Evolutionary conservation across 2,797 vertebrate genomes (phyloP).

Genomic region (Sebastes iracundus): DNA sequence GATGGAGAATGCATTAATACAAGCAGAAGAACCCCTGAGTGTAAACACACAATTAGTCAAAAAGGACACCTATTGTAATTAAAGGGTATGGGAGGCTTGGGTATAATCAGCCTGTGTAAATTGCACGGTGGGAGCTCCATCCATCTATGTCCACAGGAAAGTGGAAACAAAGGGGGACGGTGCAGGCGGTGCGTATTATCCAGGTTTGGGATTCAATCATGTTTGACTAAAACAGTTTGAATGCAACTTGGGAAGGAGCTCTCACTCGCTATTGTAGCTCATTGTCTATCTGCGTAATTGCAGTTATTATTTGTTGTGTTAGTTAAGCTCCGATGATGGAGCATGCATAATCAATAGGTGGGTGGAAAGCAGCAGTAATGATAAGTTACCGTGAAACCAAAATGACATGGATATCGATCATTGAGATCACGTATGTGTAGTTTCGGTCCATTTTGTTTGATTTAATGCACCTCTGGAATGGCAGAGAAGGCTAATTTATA

Average conservation of each 20-base stretch:
- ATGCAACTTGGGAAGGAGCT: constrained; percentile 24
- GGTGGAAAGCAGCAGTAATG: constrained; percentile 48
- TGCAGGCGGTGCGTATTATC: constrained; percentile 30
- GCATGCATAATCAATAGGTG: constrained; percentile 53
- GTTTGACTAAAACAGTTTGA: constrained; percentile 55
- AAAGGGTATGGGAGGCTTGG: constrained; percentile 69
- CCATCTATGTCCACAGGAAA: constrained; percentile 70
- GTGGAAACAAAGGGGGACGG: constrained; percentile 60
- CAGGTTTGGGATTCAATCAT: constrained; percentile 57
- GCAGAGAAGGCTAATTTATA: constrained; percentile 58
- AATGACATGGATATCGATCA: constrained; percentile 65
- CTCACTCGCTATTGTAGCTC: constrained; percentile 22
- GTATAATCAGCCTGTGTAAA: constrained; percentile 76
- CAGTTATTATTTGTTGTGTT: constrained; percentile 47
- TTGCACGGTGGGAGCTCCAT: constrained; percentile 68
- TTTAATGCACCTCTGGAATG: constrained; percentile 50
- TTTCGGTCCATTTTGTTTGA: constrained; percentile 57
- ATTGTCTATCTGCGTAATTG: constrained; percentile 57
- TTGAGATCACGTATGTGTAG: constrained; percentile 38
- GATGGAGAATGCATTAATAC: constrained; percentile 62
- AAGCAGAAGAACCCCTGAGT: constrained; percentile 38
- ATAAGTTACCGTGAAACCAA: constrained; percentile 58
- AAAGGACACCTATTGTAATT: constrained; percentile 79
- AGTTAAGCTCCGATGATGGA: constrained; percentile 33
- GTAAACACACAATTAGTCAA: constrained; percentile 82